These are phyloP conservation scores for Mechanitis mazaeus DNA, from an alignment of 2,888 invertebrate genomes.

Conservation along the genomic window DNA sequence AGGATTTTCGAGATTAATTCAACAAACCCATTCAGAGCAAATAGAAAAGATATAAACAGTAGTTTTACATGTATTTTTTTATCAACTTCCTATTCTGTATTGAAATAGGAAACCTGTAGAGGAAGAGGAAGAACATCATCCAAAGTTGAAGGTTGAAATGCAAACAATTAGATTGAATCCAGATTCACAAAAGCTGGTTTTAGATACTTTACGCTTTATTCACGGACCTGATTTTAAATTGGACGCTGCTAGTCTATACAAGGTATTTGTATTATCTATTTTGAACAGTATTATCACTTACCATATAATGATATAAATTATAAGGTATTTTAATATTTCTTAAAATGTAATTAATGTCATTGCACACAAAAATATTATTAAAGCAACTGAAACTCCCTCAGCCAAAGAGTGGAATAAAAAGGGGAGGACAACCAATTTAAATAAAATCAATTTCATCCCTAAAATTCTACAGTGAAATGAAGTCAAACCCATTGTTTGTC, in stretches of 20 bases:
- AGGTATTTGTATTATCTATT: constrained; percentile 44
- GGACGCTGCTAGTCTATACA: constrained; percentile 75
- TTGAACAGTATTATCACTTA: neutral
- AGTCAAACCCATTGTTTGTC: no score
- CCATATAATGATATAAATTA: no score
- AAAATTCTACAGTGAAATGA: no score
- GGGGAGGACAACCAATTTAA: no score
- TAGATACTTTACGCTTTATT: constrained; percentile 84
- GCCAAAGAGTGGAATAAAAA: no score
- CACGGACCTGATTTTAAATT: constrained; percentile 83
- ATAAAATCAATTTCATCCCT: no score
- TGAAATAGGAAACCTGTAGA: constrained; percentile 56
- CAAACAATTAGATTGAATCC: constrained; percentile 82
- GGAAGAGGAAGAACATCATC: constrained; percentile 65
- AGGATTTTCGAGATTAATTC: no score
- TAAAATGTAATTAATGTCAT: no score
- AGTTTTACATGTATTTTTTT: constrained; percentile 1
- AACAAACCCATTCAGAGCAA: no score
- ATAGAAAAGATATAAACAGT: constrained; percentile 3
- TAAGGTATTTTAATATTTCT: no score
- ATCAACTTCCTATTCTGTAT: constrained; percentile 1
- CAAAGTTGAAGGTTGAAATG: constrained; percentile 83
- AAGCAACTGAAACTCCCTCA: no score
- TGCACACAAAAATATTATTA: no score
- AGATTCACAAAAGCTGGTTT: constrained; percentile 82